Conservation (phyloP, 2,113 vertebrate species). For the Probosciger aterrimus region DNA sequence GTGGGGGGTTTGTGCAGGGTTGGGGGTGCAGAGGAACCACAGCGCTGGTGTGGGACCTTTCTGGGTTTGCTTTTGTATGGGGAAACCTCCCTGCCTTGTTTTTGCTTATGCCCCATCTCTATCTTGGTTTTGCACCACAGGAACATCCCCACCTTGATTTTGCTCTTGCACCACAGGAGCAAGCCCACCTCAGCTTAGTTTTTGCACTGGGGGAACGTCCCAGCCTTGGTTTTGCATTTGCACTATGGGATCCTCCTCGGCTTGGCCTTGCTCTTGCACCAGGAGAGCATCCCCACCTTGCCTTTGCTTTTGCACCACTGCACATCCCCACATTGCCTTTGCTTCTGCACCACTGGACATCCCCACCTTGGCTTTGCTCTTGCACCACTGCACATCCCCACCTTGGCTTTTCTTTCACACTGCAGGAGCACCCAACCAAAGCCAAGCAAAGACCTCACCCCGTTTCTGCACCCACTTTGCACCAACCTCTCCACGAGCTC, state of each 20-base stretch:
- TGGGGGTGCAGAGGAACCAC: not conserved
- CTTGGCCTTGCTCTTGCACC: not conserved
- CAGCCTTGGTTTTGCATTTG: not conserved
- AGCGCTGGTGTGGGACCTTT: not conserved
- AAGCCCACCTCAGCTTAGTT: accelerated
- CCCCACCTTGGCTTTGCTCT: not conserved
- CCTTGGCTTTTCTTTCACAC: not conserved
- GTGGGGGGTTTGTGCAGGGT: not conserved
- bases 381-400: not conserved
- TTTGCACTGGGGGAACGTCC: not conserved
- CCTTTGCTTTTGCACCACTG: not conserved
- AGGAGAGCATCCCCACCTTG: not conserved
- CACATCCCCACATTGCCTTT: no score
- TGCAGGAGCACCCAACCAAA: not conserved
- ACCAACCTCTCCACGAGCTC: not conserved
- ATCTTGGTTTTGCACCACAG: not conserved
- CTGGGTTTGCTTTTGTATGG: not conserved
- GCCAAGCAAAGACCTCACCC: not conserved
- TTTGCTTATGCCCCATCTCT: not conserved
- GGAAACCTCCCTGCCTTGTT: not conserved
- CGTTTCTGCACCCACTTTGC: accelerated
- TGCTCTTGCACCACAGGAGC: accelerated
- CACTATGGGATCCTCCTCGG: accelerated
- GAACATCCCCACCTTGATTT: not conserved
- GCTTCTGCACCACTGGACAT: not conserved